Evolutionary conservation across 2,113 vertebrate genomes (phyloP), one percentile per base, ranked within the genome.

Genomic region (Parus major): DNA sequence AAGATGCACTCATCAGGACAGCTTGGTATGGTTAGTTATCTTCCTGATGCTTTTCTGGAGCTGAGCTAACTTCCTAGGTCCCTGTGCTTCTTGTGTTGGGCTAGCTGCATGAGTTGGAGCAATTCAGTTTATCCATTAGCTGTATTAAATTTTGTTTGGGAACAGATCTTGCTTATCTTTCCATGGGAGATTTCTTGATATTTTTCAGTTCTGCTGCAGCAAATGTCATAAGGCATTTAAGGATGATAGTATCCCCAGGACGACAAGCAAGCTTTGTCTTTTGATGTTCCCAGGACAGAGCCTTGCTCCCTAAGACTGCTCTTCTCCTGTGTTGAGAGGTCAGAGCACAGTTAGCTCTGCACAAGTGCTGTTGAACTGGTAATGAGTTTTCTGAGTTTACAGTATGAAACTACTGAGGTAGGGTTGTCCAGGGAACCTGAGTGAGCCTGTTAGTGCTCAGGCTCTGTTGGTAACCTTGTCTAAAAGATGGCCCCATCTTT

Each of bases 321-420:
- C 10, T 4, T 70, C 13, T 78, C 19, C 4, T 0, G 13, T 41
- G 8, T 3, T 25, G 59, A 57, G 80, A 41, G 15, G 25, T 69
- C 15, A 17, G 33, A 81, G 36, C n/a, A 4, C 6, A 29, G 29
- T 39, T 73, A 70, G 14, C 23, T 66, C 41, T 57, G 39, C 60
- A 24, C 7, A n/a, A 35, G 24, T 2, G 2, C 25, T 39, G 8
- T 61, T 84, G 77, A 77, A 18, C 55, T 57, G 46, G 1, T 57
- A 47, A 18, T 1, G 9, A 29, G 31, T 88, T 86, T 86, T 57
- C 12, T 44, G 50, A 69, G 7, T 22, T 86, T 36, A 27, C 9
- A 4, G 35, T 46, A 0, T 47, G 17, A 41, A 78, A 24, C 47
- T 63, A 15, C 42, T 0, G 1, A 55, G 33, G 1, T 33, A 36